Evolutionary conservation across 2,888 invertebrate genomes (phyloP).

Genomic region (Ischnus inquisitorius): DNA sequence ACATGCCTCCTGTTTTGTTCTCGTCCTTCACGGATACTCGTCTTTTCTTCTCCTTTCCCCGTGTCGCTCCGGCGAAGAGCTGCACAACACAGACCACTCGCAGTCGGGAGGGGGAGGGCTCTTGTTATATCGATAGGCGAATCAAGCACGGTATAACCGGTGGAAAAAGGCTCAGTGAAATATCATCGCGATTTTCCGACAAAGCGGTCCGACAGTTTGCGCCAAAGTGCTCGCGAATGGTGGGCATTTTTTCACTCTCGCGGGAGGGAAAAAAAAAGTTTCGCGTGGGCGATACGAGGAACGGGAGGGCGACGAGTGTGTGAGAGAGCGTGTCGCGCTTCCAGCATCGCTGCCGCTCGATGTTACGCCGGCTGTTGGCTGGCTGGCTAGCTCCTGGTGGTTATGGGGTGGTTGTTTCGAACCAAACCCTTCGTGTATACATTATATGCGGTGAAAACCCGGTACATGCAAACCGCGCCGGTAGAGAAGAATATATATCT

Average conservation of each 20-base stretch:
- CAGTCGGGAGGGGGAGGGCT: conserved; percentile 19
- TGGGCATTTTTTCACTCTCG: conserved; percentile 79
- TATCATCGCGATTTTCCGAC: conserved; percentile 81
- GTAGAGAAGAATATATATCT: conserved; percentile 5
- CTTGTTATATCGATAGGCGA: conserved; percentile 77
- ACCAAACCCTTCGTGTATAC: not conserved
- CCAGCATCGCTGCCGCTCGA: conserved; percentile 64
- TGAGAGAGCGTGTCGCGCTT: conserved; percentile 61
- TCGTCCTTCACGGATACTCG: not conserved
- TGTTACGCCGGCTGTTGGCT: conserved; percentile 8
- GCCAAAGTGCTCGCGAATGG: conserved; percentile 81
- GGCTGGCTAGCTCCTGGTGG: conserved; percentile 4
- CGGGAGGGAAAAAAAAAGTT: conserved; percentile 27
- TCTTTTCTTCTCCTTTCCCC: conserved; percentile 20
- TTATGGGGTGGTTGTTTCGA: conserved; percentile 33
- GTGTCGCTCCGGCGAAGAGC: conserved; percentile 20
- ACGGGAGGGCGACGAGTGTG: conserved; percentile 53
- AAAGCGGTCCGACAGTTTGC: conserved; percentile 78
- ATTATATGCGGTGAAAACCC: not conserved
- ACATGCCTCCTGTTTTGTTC: not conserved
- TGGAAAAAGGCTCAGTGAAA: conserved; percentile 77
- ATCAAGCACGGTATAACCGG: conserved; percentile 31
- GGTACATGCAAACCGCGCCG: not conserved
- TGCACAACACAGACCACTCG: conserved; percentile 23
- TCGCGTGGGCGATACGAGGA: conserved; percentile 23